phyloP scores from a whole-genome alignment of 1,140 invertebrate species.

The Apis mellifera region DNA sequence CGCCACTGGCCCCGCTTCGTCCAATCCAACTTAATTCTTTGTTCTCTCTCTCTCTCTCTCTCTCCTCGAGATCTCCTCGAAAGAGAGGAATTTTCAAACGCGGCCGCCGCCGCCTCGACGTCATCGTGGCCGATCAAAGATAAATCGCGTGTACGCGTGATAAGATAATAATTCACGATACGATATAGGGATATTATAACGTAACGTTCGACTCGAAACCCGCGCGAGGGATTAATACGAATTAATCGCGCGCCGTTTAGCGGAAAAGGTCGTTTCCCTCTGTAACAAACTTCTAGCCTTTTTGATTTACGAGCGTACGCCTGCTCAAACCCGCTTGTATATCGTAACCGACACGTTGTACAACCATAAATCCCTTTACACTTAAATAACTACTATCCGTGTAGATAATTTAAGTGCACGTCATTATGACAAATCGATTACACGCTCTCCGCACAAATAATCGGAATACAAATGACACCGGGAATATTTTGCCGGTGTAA shows the following conservation, averaged over 20 bases:
- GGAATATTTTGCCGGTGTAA: constrained; percentile 37
- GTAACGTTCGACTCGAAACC: background rate
- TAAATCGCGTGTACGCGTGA: no score
- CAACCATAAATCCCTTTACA: constrained; percentile 57
- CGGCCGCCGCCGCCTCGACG: background rate
- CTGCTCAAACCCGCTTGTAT: constrained; percentile 40
- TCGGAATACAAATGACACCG: constrained; percentile 48
- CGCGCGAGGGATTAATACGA: constrained; percentile 10
- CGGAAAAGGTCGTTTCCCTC: constrained; percentile 38
- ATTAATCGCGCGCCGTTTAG: constrained; percentile 34
- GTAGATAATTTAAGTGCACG: constrained; percentile 60
- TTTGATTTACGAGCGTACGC: constrained; percentile 46
- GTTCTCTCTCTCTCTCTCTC: background rate
- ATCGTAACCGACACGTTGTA: constrained; percentile 55
- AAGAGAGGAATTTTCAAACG: background rate
- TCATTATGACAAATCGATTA: constrained; percentile 64
- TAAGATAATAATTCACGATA: background rate
- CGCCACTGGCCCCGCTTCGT: background rate
- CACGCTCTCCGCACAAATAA: constrained; percentile 49
- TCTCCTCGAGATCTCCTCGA: background rate
- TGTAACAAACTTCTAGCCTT: constrained; percentile 56
- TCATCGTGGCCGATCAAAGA: background rate
- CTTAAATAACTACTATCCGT: constrained; percentile 51
- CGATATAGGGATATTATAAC: background rate
- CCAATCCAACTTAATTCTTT: background rate